Conservation (phyloP, 2,888 invertebrate genomes). For the Tipula vernalis region DNA sequence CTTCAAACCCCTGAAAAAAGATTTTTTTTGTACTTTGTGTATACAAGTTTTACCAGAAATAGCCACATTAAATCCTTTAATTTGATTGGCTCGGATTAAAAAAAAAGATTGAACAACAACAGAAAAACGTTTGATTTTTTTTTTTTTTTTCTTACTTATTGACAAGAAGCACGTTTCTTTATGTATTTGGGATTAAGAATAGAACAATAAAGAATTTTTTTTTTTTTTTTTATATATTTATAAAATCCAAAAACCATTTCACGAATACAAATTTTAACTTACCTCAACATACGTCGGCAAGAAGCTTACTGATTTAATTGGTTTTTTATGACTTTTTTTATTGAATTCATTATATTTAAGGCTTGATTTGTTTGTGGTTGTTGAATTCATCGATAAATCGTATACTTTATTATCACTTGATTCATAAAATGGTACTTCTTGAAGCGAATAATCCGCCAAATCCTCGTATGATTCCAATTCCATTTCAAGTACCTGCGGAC, state of each 20-base stretch:
- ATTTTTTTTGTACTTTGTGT: not conserved
- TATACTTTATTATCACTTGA: slow-evolving; percentile 12
- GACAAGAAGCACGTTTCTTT: slow-evolving; percentile 8
- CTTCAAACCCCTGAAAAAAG: not conserved
- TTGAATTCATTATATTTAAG: slow-evolving; percentile 8
- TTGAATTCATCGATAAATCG: slow-evolving; percentile 17
- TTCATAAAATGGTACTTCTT: slow-evolving; percentile 20
- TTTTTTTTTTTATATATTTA: not conserved
- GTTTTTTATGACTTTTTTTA: slow-evolving; percentile 25
- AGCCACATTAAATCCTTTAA: not conserved
- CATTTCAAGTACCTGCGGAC: slow-evolving; percentile 17
- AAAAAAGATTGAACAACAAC: not conserved
- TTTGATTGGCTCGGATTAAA: not conserved
- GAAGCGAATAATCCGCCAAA: slow-evolving; percentile 20
- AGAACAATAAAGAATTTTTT: not conserved
- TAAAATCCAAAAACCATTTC: not conserved
- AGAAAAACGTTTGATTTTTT: not conserved
- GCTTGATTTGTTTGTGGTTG: slow-evolving; percentile 6
- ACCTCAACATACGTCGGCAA: slow-evolving; percentile 34
- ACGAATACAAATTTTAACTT: slow-evolving; percentile 18
- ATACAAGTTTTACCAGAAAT: not conserved
- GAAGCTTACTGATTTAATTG: slow-evolving; percentile 33
- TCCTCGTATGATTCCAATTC: slow-evolving; percentile 19
- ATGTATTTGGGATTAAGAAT: slow-evolving; percentile 4
- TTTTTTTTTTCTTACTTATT: slow-evolving; percentile 5